Percentiles rank a stretch among this genome's conserved stretches.
Evolutionary conservation across 2,797 vertebrate genomes (phyloP).

Genomic region (Diglossa cyanea): DNA sequence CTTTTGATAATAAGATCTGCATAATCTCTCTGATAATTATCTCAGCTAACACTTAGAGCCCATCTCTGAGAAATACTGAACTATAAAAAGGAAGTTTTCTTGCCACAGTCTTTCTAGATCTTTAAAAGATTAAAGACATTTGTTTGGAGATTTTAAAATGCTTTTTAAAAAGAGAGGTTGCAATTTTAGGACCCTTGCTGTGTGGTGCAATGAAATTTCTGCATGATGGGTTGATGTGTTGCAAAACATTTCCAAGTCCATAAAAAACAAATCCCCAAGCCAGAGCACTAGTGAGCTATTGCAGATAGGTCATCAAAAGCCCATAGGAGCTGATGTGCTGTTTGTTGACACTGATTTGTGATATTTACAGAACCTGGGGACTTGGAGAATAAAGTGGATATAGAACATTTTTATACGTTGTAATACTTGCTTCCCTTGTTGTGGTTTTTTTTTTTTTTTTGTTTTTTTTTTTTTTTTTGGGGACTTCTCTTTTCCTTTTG

Average conservation of each 20-base stretch:
- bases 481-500: too few relatives aligned
- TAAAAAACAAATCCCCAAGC: constrained; percentile 2
- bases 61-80: constrained; percentile 55
- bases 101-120: background rate
- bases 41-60: constrained; percentile 46
- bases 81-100: constrained; percentile 27
- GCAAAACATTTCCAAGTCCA: background rate
- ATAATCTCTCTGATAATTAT: constrained; percentile 65
- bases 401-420: background rate
- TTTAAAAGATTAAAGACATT: constrained; percentile 36
- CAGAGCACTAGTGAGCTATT: background rate
- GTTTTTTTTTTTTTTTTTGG: background rate
- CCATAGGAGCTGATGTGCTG: background rate
- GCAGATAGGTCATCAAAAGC: background rate
- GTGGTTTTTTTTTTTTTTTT: background rate
- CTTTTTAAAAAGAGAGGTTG: background rate
- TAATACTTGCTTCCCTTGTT: background rate
- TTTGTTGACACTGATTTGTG: background rate
- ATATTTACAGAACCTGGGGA: background rate
- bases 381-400: background rate
- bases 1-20: constrained; percentile 51
- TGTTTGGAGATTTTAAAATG: background rate
- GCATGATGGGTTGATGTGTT: background rate
- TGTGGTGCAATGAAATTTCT: background rate
- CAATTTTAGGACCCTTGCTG: background rate